Conservation (phyloP, 1,140 invertebrate species). For the Idris sp. region DNA sequence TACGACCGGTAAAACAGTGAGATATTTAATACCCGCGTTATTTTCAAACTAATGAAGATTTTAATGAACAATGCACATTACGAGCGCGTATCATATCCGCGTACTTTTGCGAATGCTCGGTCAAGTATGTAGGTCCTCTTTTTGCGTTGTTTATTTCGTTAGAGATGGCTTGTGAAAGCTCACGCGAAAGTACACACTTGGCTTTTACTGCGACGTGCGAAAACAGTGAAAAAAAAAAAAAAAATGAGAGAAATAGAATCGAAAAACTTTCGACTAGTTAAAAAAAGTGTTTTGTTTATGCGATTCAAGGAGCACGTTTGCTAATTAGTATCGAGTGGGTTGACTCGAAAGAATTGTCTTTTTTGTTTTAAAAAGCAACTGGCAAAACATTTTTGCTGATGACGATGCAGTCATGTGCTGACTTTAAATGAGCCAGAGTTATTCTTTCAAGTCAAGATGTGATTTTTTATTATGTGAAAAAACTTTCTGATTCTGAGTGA, state of each 20-base stretch:
- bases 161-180: conserved; percentile 25
- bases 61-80: conserved; percentile 49
- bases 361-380: conserved; percentile 9
- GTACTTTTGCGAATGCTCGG: conserved; percentile 20
- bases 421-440: conserved; percentile 32
- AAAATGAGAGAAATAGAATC: not conserved
- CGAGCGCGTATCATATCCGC: conserved; percentile 26
- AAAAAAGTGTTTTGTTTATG: conserved; percentile 2
- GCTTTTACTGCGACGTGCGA: conserved; percentile 18
- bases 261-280: not conserved
- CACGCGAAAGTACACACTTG: conserved; percentile 22
- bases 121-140: conserved; percentile 12
- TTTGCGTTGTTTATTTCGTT: conserved; percentile 32
- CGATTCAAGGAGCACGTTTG: conserved; percentile 10
- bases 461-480: conserved; percentile 34
- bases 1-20: conserved; percentile 6
- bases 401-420: conserved; percentile 12
- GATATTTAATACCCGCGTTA: conserved; percentile 37
- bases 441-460: conserved; percentile 7
- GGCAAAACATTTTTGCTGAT: conserved; percentile 24
- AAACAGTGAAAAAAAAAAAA: too few relatives aligned
- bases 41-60: conserved; percentile 42
- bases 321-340: conserved; percentile 43
- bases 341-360: conserved; percentile 13
- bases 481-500: conserved; percentile 16